Evolutionary conservation across 2,888 invertebrate species (phyloP).

Genomic region (Lepas anatifera): DNA sequence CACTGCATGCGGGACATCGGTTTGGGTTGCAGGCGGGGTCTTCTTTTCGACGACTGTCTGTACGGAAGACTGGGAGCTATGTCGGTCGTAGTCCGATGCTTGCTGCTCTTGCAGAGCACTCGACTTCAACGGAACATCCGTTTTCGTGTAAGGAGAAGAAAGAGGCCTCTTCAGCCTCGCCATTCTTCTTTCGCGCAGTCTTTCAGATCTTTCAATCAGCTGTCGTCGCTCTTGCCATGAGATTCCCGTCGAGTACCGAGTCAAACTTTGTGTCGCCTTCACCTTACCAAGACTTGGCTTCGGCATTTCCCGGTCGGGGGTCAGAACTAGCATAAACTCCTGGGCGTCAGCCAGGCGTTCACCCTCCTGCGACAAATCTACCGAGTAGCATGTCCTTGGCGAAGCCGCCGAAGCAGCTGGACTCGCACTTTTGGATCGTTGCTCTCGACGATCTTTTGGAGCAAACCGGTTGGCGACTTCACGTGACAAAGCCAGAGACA

Average conservation of each 20-base stretch:
- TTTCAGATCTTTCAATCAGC: conserved; percentile 25
- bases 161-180: conserved; percentile 25
- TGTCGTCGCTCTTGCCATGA: conserved; percentile 20
- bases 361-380: conserved; percentile 37
- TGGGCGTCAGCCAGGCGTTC: conserved; percentile 22
- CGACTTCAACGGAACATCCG: too few species aligned
- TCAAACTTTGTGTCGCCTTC: conserved; percentile 18
- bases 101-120: too few species aligned
- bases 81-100: too few species aligned
- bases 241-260: conserved; percentile 28
- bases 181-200: conserved; percentile 38
- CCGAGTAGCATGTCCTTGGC: conserved; percentile 39
- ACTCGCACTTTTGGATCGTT: neutral
- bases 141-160: too few species aligned
- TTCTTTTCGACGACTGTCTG: conserved; percentile 19
- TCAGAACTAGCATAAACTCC: conserved; percentile 36
- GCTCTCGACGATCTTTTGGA: neutral
- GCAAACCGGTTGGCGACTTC: conserved; percentile 53
- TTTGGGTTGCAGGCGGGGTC: conserved; percentile 43
- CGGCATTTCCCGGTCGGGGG: neutral
- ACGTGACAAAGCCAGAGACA: conserved; percentile 83
- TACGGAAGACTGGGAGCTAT: neutral
- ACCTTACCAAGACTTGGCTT: too few species aligned
- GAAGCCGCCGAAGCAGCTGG: conserved; percentile 29
- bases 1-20: neutral